Base-by-base conservation (phyloP, 2,797 vertebrate genomes). In the Epinephelus coioides region DNA sequence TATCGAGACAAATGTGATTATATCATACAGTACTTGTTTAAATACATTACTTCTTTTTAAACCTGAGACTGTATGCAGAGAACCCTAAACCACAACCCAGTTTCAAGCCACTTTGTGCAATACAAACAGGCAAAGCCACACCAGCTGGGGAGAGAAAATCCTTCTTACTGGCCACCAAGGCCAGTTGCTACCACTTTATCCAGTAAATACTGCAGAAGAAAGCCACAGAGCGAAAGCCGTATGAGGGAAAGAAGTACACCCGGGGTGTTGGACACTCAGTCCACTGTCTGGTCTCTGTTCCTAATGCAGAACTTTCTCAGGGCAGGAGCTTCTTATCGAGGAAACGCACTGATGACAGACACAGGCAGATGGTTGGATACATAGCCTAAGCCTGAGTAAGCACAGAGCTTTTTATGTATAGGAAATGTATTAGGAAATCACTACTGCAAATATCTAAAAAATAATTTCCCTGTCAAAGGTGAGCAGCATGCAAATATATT, bases 111-210 rank as follows among this genome's bases (percentile, higher is more conserved):
- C 80, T 84, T 77, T 84, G 54, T 76, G 78, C 50, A 73, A 65
- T 47, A 62, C 79, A 88, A 89, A 75, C 59, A 47, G 75, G 25
- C 83, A 90, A 93, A 93, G 89, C 90, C 75, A 83, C 77, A 66
- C 55, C 76, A 84, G 77, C 90, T 83, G 78, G 90, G 91, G 89
- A 93, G 73, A 84, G 90, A 90, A 92, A 94, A 93, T 92, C 94
- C 93, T 82, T 80, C 92, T 94, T 90, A 91, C 86, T 92, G 91
- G 91, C 91, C 90, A 90, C 79, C 70, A 49, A 86, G 82, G 86
- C 84, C 81, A 89, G 86, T 90, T 72, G 74, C 76, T 46, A 57
- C 79, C 82, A 91, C 77, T 88, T 90, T 85, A 91, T 90, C 86
- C 90, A 68, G 80, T 86, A 92, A 93, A 89, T 85, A 90, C 90